Percentiles rank a stretch among this genome's conserved stretches.
phyloP scores from a whole-genome alignment of 2,113 vertebrate genomes.

The Macaca mulatta region DNA sequence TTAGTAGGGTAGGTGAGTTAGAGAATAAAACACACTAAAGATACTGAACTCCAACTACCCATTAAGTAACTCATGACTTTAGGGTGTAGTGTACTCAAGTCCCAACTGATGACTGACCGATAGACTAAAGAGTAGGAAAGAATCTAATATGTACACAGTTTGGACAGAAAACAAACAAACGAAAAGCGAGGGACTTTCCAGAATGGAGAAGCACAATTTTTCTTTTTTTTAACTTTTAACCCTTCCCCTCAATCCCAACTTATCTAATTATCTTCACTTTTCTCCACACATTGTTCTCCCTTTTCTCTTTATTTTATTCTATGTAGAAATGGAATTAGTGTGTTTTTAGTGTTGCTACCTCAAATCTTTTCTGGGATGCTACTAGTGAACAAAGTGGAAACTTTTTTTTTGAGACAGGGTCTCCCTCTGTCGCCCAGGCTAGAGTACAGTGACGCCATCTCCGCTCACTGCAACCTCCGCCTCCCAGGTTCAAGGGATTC shows the following conservation, averaged over 20 bases:
- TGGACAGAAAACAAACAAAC: background rate
- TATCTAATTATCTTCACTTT: background rate
- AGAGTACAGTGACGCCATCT: no score
- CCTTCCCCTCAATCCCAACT: background rate
- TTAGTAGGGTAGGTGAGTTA: background rate
- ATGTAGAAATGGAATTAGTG: background rate
- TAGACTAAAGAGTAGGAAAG: background rate
- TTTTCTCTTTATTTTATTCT: background rate
- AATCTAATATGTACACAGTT: background rate
- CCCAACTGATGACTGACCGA: background rate
- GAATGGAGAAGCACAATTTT: background rate
- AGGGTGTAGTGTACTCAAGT: background rate
- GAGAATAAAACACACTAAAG: background rate
- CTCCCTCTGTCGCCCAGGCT: no score
- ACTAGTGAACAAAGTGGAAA: background rate
- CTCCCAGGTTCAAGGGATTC: no score
- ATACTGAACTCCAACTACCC: background rate
- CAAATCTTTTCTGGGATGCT: background rate
- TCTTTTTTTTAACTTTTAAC: background rate
- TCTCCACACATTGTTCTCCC: background rate
- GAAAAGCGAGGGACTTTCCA: background rate
- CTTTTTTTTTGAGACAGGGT: no score
- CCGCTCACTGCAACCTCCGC: no score
- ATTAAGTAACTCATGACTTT: background rate
- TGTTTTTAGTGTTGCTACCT: background rate